Evolutionary conservation across 1,140 invertebrate species (phyloP).

Genomic region (Micrasema longulum): DNA sequence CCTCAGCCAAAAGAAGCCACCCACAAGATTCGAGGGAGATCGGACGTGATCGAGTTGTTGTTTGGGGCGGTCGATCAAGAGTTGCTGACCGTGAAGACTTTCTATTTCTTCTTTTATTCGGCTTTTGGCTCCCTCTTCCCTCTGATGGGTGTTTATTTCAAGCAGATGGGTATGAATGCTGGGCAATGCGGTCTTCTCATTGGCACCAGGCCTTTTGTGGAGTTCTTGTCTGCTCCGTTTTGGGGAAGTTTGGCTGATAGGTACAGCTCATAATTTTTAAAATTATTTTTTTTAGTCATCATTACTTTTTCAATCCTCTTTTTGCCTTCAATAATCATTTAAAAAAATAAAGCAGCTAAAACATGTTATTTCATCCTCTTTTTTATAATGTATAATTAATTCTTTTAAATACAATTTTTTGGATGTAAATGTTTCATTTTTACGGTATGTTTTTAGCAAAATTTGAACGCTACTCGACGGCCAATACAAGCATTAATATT

Average conservation of each 20-base stretch:
- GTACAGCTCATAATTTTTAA: too few relatives aligned
- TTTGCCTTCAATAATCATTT: too few relatives aligned
- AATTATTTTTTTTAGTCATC: too few relatives aligned
- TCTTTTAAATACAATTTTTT: too few relatives aligned
- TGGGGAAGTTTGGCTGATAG: constrained; percentile 96
- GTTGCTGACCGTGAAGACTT: constrained; percentile 92
- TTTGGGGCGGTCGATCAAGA: constrained; percentile 89
- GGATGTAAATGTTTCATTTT: too few relatives aligned
- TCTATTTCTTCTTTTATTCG: constrained; percentile 99
- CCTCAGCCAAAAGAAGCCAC: constrained; percentile 88
- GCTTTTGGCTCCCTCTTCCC: constrained; percentile 98
- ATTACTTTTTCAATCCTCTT: too few relatives aligned
- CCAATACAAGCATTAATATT: too few relatives aligned
- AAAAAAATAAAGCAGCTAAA: too few relatives aligned
- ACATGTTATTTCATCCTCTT: too few relatives aligned
- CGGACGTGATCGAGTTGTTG: constrained; percentile 85
- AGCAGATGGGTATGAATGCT: constrained; percentile 98
- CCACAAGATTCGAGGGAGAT: constrained; percentile 87
- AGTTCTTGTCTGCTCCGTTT: constrained; percentile 97
- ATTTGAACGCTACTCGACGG: too few relatives aligned
- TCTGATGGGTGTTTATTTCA: constrained; percentile 98
- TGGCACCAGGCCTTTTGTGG: constrained; percentile 94
- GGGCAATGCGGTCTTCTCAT: constrained; percentile 93
- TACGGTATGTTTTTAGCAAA: too few relatives aligned
- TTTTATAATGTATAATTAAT: too few relatives aligned